These are phyloP conservation scores for Aleiodes leptofemur DNA, from an alignment of 2,888 invertebrate species.

Conservation along the genomic window DNA sequence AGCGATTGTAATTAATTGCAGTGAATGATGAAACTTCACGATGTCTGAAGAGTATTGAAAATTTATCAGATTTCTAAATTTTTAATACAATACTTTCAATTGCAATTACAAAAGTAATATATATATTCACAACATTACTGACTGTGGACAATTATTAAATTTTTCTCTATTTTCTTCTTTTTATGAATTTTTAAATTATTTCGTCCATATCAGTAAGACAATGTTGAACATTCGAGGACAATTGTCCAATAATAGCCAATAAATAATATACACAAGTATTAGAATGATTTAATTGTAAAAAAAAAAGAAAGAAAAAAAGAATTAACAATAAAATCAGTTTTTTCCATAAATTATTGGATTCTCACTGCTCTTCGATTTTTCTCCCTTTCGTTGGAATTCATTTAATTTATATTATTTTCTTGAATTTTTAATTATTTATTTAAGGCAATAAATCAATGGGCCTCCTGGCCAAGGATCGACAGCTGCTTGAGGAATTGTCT, in stretches of 20 bases:
- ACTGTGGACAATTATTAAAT: not conserved
- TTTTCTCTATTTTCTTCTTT: not conserved
- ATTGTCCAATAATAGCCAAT: conserved; percentile 11
- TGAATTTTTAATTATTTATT: conserved; percentile 49
- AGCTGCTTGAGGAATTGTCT: conserved; percentile 95
- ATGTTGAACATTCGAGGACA: not conserved
- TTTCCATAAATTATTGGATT: conserved; percentile 16
- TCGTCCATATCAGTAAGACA: not conserved
- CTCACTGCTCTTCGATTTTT: conserved; percentile 25
- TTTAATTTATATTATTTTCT: conserved; percentile 10
- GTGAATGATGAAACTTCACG: not conserved
- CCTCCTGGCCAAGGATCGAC: conserved; percentile 86
- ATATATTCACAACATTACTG: not conserved
- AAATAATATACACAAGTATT: conserved; percentile 27
- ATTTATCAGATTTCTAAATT: too few species aligned
- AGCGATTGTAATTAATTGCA: not conserved
- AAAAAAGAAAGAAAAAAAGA: not conserved
- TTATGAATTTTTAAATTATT: not conserved
- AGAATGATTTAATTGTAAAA: conserved; percentile 1
- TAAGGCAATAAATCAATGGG: conserved; percentile 73
- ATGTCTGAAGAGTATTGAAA: not conserved
- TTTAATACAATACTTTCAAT: not conserved
- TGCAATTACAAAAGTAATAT: conserved; percentile 3
- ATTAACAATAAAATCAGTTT: conserved; percentile 16
- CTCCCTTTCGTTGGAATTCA: not conserved